Percentiles rank a stretch among this genome's conserved stretches.
phyloP scores from a whole-genome alignment of 92 coral and sea anemone species.

The Isaurus tuberculatus region DNA sequence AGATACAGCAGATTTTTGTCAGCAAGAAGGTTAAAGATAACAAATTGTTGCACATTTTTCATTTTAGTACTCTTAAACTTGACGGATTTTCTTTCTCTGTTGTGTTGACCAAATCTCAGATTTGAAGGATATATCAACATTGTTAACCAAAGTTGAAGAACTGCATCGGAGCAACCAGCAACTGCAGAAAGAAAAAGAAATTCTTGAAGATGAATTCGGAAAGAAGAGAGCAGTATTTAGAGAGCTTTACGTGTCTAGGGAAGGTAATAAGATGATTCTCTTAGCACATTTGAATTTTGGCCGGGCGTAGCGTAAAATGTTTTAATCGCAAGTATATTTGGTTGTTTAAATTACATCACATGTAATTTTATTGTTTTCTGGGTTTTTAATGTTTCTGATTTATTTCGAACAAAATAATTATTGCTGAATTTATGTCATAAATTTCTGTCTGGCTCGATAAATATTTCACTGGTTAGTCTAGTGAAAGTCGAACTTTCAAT shows the following conservation, averaged over 20 bases:
- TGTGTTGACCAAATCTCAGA: slow-evolving; percentile 75
- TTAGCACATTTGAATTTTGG: neutral
- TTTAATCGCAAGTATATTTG: neutral
- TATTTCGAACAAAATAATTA: no score
- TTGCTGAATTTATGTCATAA: no score
- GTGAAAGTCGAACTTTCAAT: no score
- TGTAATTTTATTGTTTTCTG: no score
- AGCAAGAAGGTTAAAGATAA: slow-evolving; percentile 54
- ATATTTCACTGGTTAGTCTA: no score
- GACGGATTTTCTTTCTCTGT: neutral
- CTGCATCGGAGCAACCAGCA: slow-evolving; percentile 71
- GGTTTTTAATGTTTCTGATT: no score
- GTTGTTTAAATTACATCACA: no score
- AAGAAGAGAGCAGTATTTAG: slow-evolving; percentile 92
- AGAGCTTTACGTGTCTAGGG: slow-evolving; percentile 89
- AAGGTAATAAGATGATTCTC: slow-evolving; percentile 72
- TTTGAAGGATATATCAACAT: slow-evolving; percentile 54
- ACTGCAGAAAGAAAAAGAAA: slow-evolving; percentile 66
- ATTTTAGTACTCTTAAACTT: neutral
- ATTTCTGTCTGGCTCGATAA: no score
- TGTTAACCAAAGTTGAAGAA: slow-evolving; percentile 68
- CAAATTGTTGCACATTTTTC: no score
- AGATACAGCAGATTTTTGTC: slow-evolving; percentile 36
- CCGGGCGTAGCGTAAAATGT: neutral
- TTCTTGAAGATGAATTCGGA: slow-evolving; percentile 90